Base-by-base conservation (phyloP, 2,888 invertebrate species). In the Pollenia labialis region DNA sequence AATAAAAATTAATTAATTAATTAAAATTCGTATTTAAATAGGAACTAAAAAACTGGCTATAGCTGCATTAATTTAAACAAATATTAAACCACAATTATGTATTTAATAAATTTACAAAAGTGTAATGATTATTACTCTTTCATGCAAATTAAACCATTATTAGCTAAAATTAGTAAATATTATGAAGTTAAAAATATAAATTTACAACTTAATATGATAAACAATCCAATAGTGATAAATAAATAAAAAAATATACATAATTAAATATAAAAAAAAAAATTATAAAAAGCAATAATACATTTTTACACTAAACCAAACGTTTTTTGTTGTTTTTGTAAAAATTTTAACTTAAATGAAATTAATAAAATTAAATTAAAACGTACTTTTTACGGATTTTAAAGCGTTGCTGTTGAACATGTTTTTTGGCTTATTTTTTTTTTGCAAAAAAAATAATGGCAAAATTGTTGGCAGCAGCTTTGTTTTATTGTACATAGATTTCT, bases 251-350 rank as follows among this genome's bases (percentile, higher is more conserved):
- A 76, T 60, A 52, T 62, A 48, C 14, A 66, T 54, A 52, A 14
- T 18, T 58, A 79, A 50, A 54, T 50, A 86, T 88, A 86, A 88
- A 84, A 79, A 84, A 85, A 83, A 64, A 66, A 87, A 76, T 50
- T 76, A 64, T 52, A 76, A 76, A 66, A 72, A 42, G 44, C 18
- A 68, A 48, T 23, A 18, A 32, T 44, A 74, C n/a, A 50, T 62
- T 60, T 87, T 79, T 84, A 84, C 87, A 87, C 88, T 88, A 87
- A 88, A 88, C 87, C 87, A 85, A 88, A 88, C 88, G 77, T 81
- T 80, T 81, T 44, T 56, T 74, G 14, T 72, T 32, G 48, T 54
- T 23, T 71, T 71, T 75, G 40, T 0, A 4, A 2, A 62, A 46
- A 54, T 66, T 74, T 4, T 62, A 52, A 68, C n/a, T 14, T 14